phyloP scores from a whole-genome alignment of 2,113 vertebrate species.

The Condylura cristata region DNA sequence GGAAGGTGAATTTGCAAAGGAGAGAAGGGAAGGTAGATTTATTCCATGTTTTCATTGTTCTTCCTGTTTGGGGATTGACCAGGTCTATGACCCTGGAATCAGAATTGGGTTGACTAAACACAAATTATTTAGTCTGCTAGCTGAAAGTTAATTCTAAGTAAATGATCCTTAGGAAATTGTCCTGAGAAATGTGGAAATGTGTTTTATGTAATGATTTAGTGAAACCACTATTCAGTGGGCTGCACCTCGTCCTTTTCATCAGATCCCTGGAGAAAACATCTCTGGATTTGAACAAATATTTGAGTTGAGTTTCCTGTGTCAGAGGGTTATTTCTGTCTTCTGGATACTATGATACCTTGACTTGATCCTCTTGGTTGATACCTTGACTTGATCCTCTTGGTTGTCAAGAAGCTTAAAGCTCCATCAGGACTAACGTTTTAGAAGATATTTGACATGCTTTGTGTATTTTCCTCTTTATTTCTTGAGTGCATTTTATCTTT shows the following conservation, averaged over 20 bases:
- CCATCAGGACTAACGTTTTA: neutral
- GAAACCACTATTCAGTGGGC: neutral
- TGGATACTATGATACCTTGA: neutral
- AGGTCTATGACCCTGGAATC: neutral
- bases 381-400: neutral
- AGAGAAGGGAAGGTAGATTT: neutral
- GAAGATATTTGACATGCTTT: neutral
- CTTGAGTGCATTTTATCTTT: neutral
- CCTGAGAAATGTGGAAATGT: neutral
- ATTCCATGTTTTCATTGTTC: neutral
- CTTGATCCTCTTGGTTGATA: too few relatives aligned
- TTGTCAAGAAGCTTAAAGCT: neutral
- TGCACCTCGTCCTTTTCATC: neutral
- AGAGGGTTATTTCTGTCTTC: neutral
- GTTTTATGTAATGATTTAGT: neutral
- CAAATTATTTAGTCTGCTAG: neutral
- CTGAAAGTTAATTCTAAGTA: neutral
- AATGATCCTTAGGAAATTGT: neutral
- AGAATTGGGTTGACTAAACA: neutral
- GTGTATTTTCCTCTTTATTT: neutral
- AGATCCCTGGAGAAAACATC: neutral
- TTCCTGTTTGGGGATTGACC: neutral
- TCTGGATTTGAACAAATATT: neutral
- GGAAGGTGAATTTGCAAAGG: neutral
- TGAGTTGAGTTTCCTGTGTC: neutral